Conservation (phyloP, 2,113 vertebrate genomes). For the Abramis brama region DNA sequence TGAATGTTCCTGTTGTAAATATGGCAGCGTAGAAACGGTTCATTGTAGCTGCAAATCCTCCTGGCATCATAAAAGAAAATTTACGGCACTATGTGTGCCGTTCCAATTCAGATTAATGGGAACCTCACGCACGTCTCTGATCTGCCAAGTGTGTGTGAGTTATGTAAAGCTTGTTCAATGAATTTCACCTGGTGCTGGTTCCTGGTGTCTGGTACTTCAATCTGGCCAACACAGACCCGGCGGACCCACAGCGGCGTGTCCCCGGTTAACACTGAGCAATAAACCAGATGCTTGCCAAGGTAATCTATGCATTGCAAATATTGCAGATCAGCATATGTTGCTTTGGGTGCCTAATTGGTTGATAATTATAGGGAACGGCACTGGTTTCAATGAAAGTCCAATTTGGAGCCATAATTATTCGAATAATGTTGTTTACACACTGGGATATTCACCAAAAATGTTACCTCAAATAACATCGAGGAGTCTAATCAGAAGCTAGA, state of each 20-base stretch:
- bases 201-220: slow-evolving; percentile 56
- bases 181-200: slow-evolving; percentile 48
- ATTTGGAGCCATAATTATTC: slow-evolving; percentile 26
- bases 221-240: slow-evolving; percentile 53
- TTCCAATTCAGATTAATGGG: slow-evolving; percentile 68
- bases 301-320: not conserved
- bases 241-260: slow-evolving; percentile 29
- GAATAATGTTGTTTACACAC: slow-evolving; percentile 6
- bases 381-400: slow-evolving; percentile 24
- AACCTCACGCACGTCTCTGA: slow-evolving; percentile 50
- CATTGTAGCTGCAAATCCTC: slow-evolving; percentile 63
- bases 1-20: slow-evolving; percentile 42
- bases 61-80: slow-evolving; percentile 72
- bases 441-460: slow-evolving; percentile 25
- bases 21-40: slow-evolving; percentile 58
- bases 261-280: slow-evolving; percentile 31
- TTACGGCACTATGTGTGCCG: slow-evolving; percentile 62
- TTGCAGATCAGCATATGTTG: not conserved
- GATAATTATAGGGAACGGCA: not conserved
- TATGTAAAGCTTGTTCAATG: slow-evolving; percentile 56
- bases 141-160: slow-evolving; percentile 60
- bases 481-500: not conserved
- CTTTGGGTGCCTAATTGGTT: not conserved
- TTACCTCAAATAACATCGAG: slow-evolving; percentile 22
- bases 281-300: slow-evolving; percentile 35